Conservation (phyloP, 2,113 vertebrate genomes). For the Taxidea taxus region DNA sequence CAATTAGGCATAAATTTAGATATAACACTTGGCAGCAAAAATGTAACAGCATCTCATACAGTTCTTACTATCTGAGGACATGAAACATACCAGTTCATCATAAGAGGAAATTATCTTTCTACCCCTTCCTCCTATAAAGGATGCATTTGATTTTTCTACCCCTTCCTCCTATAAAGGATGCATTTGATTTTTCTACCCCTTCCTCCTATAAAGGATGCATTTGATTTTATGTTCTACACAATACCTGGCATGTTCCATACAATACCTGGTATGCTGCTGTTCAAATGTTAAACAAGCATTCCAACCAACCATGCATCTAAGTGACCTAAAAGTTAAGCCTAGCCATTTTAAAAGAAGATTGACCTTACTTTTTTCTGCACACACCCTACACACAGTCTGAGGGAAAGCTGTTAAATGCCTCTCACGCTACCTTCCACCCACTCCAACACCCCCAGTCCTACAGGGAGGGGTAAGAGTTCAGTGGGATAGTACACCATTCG, state of each 20-base stretch:
- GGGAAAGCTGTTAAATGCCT: not conserved
- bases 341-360: not conserved
- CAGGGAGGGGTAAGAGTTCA: not conserved
- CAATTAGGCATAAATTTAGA: not conserved
- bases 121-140: no score
- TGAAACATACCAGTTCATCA: not conserved
- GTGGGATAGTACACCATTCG: not conserved
- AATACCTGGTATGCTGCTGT: not conserved
- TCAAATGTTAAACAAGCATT: not conserved
- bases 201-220: not conserved
- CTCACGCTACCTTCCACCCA: not conserved
- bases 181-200: not conserved
- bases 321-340: constrained; percentile 8
- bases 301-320: not conserved
- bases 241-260: not conserved
- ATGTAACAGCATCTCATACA: not conserved
- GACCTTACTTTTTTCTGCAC: not conserved
- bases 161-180: no score
- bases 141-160: no score
- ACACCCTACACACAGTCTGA: not conserved
- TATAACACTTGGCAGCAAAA: not conserved
- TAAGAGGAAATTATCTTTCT: not conserved
- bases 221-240: not conserved
- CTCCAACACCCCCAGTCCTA: not conserved
- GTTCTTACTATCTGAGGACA: not conserved